Evolutionary conservation across 2,113 vertebrate genomes (phyloP).

Genomic region (Piaya cayana): DNA sequence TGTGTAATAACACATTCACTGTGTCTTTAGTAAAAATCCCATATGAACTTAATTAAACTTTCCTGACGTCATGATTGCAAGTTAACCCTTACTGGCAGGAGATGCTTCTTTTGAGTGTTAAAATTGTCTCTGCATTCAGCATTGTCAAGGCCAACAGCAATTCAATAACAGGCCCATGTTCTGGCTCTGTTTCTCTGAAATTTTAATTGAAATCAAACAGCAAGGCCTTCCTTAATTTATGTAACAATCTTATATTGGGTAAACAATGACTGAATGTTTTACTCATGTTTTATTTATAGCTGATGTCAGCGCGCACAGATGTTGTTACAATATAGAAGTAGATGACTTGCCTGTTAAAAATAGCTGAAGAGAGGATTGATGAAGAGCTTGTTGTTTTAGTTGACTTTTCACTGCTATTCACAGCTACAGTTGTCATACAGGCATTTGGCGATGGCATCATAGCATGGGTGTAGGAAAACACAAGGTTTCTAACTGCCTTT

Average conservation of each 20-base stretch:
- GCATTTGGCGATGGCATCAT: not conserved
- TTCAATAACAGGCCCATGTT: not conserved
- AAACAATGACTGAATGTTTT: not conserved
- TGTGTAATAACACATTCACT: not conserved
- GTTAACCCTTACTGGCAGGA: not conserved
- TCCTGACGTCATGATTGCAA: not conserved
- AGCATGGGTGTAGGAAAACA: not conserved
- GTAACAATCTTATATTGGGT: not conserved
- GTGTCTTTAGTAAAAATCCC: not conserved
- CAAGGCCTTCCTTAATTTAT: not conserved
- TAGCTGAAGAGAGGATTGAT: not conserved
- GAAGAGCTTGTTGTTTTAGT: not conserved
- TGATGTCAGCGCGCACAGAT: not conserved
- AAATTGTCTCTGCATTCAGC: not conserved
- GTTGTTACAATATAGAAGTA: not conserved
- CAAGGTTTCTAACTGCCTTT: not conserved
- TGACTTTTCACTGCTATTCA: not conserved
- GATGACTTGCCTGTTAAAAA: not conserved
- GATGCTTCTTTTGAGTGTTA: not conserved
- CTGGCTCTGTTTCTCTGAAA: not conserved
- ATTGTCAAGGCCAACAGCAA: not conserved
- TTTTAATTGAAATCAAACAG: not conserved
- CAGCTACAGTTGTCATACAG: not conserved
- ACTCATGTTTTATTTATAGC: not conserved
- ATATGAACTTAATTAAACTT: not conserved